Evolutionary conservation across 2,797 vertebrate genomes (phyloP).

Genomic region (Rhinogobio ventralis): DNA sequence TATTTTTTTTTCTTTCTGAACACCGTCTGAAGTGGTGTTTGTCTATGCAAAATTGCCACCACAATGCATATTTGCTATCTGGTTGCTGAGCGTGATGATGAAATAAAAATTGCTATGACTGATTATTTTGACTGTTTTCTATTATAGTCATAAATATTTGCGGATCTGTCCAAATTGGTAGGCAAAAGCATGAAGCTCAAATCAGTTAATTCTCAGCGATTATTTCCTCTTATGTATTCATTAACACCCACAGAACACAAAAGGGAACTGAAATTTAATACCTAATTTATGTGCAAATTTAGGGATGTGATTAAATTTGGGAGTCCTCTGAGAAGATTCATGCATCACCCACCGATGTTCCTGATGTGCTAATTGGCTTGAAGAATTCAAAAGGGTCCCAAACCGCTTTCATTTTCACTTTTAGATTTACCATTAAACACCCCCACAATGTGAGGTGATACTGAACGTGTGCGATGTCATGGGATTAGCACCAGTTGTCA

Average conservation of each 20-base stretch:
- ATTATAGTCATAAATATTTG: not conserved
- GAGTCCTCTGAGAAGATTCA: constrained; percentile 19
- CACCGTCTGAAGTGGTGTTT: no score
- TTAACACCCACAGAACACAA: constrained; percentile 33
- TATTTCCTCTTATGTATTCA: constrained; percentile 29
- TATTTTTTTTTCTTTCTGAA: no score
- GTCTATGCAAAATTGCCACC: no score
- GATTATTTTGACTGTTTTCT: not conserved
- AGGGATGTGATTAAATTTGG: constrained; percentile 27
- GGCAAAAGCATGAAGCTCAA: not conserved
- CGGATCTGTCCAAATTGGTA: not conserved
- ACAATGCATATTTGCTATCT: not conserved
- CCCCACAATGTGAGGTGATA: not conserved
- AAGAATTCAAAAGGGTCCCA: constrained; percentile 21
- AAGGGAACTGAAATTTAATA: constrained; percentile 13
- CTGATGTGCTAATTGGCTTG: constrained; percentile 43
- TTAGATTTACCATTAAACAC: constrained; percentile 28
- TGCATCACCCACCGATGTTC: not conserved
- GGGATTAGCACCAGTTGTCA: not conserved
- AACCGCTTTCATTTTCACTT: constrained; percentile 34
- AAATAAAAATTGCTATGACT: not conserved
- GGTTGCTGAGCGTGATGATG: not conserved
- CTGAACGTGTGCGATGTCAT: constrained; percentile 6
- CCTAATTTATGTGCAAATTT: constrained; percentile 27
- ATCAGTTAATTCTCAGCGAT: not conserved